Conservation (phyloP, 1,140 invertebrate species). For the Penaeus vannamei region DNA sequence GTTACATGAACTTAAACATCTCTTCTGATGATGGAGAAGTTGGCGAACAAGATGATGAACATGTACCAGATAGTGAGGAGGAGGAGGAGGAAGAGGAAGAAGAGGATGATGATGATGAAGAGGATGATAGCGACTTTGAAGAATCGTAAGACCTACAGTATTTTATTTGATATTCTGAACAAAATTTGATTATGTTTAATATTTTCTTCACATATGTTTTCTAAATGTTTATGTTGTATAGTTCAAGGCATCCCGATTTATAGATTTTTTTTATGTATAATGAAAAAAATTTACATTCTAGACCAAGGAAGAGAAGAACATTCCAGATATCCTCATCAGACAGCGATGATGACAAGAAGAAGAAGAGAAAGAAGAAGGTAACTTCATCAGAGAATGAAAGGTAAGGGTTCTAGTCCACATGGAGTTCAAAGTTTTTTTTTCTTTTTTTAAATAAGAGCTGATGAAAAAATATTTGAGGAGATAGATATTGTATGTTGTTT, state of each 20-base stretch:
- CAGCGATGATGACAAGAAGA: conserved; percentile 64
- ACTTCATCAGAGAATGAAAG: background rate
- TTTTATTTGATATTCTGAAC: conserved; percentile 28
- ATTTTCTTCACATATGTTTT: background rate
- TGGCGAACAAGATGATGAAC: conserved; percentile 37
- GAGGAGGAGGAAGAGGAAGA: conserved; percentile 44
- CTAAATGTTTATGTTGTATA: background rate
- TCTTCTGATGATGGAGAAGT: conserved; percentile 66
- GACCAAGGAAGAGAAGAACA: conserved; percentile 47
- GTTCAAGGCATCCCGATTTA: background rate
- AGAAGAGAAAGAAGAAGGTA: conserved; percentile 63
- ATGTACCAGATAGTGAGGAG: background rate
- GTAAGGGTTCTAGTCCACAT: background rate
- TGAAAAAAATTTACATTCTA: background rate
- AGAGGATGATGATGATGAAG: conserved; percentile 58
- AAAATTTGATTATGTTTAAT: background rate
- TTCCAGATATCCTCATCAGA: conserved; percentile 62
- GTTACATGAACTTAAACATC: conserved; percentile 62
- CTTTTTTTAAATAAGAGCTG: too few relatives aligned
- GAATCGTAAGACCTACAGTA: conserved; percentile 51
- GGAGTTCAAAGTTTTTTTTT: too few relatives aligned
- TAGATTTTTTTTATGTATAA: background rate
- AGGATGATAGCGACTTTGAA: conserved; percentile 63
- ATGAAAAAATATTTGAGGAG: too few relatives aligned
- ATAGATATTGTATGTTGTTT: too few relatives aligned